Percentiles rank a stretch among this genome's conserved stretches.
Evolutionary conservation across 2,113 vertebrate species (phyloP).

Genomic region (Nanger granti): DNA sequence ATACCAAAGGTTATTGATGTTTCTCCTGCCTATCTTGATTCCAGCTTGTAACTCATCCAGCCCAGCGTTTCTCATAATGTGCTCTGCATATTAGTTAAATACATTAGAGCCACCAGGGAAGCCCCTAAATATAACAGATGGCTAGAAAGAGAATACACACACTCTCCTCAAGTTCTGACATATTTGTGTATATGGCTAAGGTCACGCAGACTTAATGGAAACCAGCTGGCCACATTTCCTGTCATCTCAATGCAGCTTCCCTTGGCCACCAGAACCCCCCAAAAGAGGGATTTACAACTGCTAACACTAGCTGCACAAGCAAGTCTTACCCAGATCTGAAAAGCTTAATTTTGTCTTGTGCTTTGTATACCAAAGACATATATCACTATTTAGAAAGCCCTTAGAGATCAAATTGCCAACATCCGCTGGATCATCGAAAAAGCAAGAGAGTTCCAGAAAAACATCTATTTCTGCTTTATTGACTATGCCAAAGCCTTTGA

Average conservation of each 20-base stretch:
- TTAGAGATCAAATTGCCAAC: neutral
- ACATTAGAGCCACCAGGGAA: neutral
- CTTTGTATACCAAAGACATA: neutral
- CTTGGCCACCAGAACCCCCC: neutral
- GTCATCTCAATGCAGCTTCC: neutral
- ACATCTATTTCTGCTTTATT: too few relatives aligned
- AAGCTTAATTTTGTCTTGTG: neutral
- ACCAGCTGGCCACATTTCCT: neutral
- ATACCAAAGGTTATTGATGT: neutral
- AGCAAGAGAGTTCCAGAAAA: too few relatives aligned
- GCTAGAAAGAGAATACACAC: neutral
- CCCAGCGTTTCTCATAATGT: neutral
- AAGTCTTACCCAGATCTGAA: neutral
- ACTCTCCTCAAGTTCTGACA: neutral
- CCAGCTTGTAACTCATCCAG: neutral
- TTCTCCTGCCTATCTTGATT: neutral
- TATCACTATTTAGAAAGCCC: neutral
- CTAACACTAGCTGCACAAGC: neutral
- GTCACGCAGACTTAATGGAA: neutral
- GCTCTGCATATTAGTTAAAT: neutral
- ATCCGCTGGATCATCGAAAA: too few relatives aligned
- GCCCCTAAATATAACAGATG: neutral
- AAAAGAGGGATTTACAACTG: neutral
- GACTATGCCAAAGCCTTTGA: too few relatives aligned
- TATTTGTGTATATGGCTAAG: neutral